Evolutionary conservation across 2,113 vertebrate genomes (phyloP).

Genomic region (Bothrops jararaca): DNA sequence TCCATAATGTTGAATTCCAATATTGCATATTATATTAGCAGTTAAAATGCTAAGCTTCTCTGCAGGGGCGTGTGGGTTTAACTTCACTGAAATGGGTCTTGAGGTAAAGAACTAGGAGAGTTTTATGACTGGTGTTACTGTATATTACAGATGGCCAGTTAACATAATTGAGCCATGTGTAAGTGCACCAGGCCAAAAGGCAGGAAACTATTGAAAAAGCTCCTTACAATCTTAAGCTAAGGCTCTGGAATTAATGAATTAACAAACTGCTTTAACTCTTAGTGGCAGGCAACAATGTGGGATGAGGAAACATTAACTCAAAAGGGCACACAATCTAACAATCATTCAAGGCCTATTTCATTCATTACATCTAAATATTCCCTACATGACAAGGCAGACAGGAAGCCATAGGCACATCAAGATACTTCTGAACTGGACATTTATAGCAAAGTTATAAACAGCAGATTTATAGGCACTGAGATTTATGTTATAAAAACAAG

Average conservation of each 20-base stretch:
- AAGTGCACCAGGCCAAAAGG: not conserved
- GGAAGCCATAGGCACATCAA: not conserved
- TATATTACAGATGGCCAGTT: not conserved
- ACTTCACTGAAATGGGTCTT: not conserved
- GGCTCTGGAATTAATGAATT: not conserved
- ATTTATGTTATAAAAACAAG: conserved; percentile 22
- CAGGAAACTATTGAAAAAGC: not conserved
- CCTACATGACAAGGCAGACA: not conserved
- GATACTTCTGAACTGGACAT: not conserved
- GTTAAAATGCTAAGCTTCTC: not conserved
- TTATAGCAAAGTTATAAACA: not conserved
- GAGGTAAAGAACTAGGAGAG: not conserved
- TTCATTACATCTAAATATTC: not conserved
- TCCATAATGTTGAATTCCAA: too few relatives aligned
- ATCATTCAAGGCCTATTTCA: not conserved
- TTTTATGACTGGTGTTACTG: not conserved
- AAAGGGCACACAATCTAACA: not conserved
- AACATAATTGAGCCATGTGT: not conserved
- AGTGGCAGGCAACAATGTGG: not conserved
- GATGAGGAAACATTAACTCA: not conserved
- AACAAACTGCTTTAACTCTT: not conserved
- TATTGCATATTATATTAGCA: too few relatives aligned
- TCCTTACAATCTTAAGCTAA: fast-evolving
- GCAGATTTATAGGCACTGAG: conserved; percentile 12
- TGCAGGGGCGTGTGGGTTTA: not conserved